Conservation (phyloP, 64 coral and sea anemone genomes). For the Porites australiensis region DNA sequence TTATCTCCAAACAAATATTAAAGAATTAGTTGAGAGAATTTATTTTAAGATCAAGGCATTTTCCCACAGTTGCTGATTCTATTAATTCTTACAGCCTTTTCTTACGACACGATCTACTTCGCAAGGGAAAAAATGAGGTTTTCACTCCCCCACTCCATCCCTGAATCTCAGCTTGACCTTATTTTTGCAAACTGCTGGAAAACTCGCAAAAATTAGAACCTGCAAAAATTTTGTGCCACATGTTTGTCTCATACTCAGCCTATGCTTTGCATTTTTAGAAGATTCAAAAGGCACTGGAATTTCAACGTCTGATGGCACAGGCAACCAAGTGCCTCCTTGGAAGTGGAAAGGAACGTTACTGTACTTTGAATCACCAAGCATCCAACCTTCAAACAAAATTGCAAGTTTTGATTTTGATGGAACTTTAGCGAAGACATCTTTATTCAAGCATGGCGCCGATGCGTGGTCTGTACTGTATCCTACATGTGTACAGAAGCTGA, state of each 20-base stretch:
- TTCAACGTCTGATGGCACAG: slow-evolving; percentile 3
- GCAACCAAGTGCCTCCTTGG: slow-evolving; percentile 28
- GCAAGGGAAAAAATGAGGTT: no score
- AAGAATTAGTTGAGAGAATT: no score
- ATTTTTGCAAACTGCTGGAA: no score
- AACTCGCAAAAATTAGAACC: no score
- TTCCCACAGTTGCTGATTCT: no score
- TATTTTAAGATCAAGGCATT: no score
- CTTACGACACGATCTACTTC: no score
- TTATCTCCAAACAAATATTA: no score
- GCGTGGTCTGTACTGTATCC: slow-evolving; percentile 81
- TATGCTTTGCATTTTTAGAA: neutral
- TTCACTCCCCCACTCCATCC: no score
- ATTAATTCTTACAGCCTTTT: no score
- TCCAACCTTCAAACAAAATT: slow-evolving; percentile 70
- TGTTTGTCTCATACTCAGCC: neutral
- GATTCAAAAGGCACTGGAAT: neutral
- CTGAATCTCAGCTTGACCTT: no score
- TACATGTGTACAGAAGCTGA: slow-evolving; percentile 62
- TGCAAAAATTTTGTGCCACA: no score
- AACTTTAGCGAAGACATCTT: slow-evolving; percentile 80
- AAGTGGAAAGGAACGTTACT: slow-evolving; percentile 72
- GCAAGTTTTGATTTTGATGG: slow-evolving; percentile 90
- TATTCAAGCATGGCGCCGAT: slow-evolving; percentile 82
- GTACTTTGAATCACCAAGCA: slow-evolving; percentile 53